Evolutionary conservation across 2,797 vertebrate genomes (phyloP).

Genomic region (Cuculus canorus): DNA sequence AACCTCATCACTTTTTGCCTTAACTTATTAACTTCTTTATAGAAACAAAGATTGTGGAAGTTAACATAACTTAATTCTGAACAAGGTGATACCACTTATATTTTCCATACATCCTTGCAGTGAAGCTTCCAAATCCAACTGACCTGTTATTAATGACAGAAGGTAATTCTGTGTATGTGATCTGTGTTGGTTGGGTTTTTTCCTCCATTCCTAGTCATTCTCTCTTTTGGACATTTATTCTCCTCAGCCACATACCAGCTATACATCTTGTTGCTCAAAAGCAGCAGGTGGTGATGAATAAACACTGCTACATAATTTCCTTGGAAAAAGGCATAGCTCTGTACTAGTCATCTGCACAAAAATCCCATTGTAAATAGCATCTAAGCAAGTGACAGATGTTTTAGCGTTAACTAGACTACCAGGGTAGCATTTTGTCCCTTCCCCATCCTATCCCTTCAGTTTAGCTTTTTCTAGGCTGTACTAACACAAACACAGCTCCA

Average conservation of each 20-base stretch:
- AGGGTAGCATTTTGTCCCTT: background rate
- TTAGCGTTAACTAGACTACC: background rate
- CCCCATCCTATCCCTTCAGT: background rate
- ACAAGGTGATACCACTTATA: background rate
- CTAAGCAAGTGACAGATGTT: background rate
- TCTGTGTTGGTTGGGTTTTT: background rate
- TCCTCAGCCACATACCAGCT: background rate
- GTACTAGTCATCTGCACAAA: background rate
- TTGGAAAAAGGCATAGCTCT: background rate
- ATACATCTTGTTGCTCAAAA: background rate
- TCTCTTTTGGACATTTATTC: background rate
- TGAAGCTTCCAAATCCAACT: background rate
- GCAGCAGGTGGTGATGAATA: slow-evolving; percentile 15
- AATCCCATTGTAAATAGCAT: background rate
- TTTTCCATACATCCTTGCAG: background rate
- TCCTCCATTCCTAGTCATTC: background rate
- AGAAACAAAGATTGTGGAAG: background rate
- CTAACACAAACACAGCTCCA: background rate
- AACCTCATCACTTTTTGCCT: background rate
- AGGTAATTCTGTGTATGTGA: background rate
- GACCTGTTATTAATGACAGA: background rate
- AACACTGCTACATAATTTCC: background rate
- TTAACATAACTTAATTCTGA: background rate
- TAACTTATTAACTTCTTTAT: background rate
- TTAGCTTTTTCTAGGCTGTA: background rate